Evolutionary conservation across 1,140 invertebrate genomes (phyloP).

Genomic region (Hestina assimilis): DNA sequence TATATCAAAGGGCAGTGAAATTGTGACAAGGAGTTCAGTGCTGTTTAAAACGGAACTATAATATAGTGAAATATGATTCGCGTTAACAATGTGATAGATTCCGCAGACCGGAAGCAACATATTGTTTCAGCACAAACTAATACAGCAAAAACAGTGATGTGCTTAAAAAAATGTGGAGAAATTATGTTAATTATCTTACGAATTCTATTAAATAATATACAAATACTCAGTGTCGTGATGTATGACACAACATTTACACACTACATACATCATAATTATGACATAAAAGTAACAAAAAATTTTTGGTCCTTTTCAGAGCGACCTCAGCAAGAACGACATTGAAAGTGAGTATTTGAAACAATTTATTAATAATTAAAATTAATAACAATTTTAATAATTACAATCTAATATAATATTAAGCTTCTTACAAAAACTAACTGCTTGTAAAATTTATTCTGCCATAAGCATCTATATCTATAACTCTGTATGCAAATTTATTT

Average conservation of each 20-base stretch:
- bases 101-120: slow-evolving; percentile 66
- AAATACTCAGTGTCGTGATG: slow-evolving; percentile 22
- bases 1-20: slow-evolving; percentile 61
- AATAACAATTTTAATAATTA: neutral
- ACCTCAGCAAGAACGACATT: slow-evolving; percentile 84
- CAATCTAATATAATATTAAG: too few species aligned
- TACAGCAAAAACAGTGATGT: slow-evolving; percentile 54
- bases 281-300: slow-evolving; percentile 64
- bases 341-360: slow-evolving; percentile 83
- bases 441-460: too few species aligned
- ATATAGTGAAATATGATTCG: slow-evolving; percentile 44
- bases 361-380: slow-evolving; percentile 4
- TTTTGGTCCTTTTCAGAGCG: slow-evolving; percentile 82
- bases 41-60: slow-evolving; percentile 48
- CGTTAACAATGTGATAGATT: slow-evolving; percentile 46
- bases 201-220: neutral
- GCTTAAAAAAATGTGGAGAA: slow-evolving; percentile 50
- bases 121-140: slow-evolving; percentile 28
- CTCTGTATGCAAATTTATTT: too few species aligned
- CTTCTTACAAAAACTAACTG: too few species aligned
- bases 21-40: slow-evolving; percentile 71
- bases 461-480: too few species aligned
- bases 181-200: slow-evolving; percentile 3
- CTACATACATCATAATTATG: slow-evolving; percentile 46
- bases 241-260: slow-evolving; percentile 38